These are phyloP conservation scores for Polydrusus pterygomalis DNA, from an alignment of 2,888 invertebrate species.

Conservation along the genomic window DNA sequence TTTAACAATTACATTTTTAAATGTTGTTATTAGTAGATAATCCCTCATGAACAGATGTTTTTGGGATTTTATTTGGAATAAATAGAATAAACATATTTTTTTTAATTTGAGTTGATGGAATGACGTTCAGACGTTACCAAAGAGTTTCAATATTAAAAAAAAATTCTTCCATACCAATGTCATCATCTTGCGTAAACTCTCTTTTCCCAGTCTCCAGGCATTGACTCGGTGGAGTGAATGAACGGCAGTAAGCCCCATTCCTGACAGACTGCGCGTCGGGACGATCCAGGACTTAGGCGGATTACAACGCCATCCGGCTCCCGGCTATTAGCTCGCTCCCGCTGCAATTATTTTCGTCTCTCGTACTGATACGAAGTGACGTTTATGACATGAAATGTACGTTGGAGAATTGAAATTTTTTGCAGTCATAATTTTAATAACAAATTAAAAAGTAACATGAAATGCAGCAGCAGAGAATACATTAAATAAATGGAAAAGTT, in stretches of 20 bases:
- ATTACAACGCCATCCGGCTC: conserved; percentile 59
- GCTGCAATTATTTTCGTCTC: conserved; percentile 53
- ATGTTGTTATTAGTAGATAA: no score
- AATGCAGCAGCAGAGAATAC: no score
- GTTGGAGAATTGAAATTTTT: conserved; percentile 45
- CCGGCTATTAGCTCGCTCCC: conserved; percentile 59
- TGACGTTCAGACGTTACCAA: no score
- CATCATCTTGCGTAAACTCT: conserved; percentile 28
- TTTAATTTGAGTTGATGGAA: no score
- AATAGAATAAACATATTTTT: no score
- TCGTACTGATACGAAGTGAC: conserved; percentile 57
- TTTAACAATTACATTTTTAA: no score
- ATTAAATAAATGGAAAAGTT: no score
- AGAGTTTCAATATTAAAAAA: neutral
- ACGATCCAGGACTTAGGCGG: conserved; percentile 56
- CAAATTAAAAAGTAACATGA: neutral
- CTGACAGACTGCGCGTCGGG: conserved; percentile 41
- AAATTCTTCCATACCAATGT: neutral
- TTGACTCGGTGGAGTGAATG: conserved; percentile 50
- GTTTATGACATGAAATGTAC: conserved; percentile 60
- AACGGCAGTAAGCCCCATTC: conserved; percentile 43
- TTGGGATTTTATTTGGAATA: no score
- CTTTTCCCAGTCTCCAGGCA: conserved; percentile 13
- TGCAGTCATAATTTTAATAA: conserved; percentile 8
- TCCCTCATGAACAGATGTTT: no score